Percentiles rank a stretch among this genome's conserved stretches.
These are phyloP conservation scores for Andrena cerasifolii DNA, from an alignment of 1,140 invertebrate genomes.

Conservation along the genomic window DNA sequence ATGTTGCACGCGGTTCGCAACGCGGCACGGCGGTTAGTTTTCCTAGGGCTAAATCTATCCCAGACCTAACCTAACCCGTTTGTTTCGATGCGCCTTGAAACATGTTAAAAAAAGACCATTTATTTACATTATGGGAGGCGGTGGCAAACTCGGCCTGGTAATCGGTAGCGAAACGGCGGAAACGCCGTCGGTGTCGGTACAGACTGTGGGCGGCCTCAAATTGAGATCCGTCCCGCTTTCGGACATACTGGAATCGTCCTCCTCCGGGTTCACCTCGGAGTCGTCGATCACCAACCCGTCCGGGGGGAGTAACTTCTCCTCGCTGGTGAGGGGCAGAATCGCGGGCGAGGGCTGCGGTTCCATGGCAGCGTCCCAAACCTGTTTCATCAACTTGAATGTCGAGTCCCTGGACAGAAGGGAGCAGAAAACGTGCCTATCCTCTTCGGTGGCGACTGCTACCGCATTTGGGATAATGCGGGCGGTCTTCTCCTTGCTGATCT, in stretches of 20 bases:
- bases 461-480: constrained; percentile 95
- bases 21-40: too few species aligned
- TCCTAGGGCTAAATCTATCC: too few species aligned
- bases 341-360: constrained; percentile 63
- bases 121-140: constrained; percentile 21
- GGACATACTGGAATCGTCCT: constrained; percentile 82
- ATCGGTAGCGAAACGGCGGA: constrained; percentile 61
- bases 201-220: constrained; percentile 69
- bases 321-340: constrained; percentile 67
- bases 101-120: background rate
- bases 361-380: constrained; percentile 86
- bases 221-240: constrained; percentile 79
- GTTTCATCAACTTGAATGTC: constrained; percentile 92
- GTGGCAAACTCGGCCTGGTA: constrained; percentile 68
- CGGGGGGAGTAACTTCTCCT: constrained; percentile 69
- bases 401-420: constrained; percentile 93
- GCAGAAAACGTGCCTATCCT: constrained; percentile 94
- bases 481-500: constrained; percentile 95
- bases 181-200: constrained; percentile 69
- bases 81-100: too few species aligned
- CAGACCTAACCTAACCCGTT: too few species aligned
- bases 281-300: constrained; percentile 73
- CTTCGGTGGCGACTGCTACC: constrained; percentile 91
- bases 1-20: too few species aligned
- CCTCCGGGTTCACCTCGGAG: constrained; percentile 74